These are phyloP conservation scores for Epizoanthus stellaris DNA, from an alignment of 92 coral and sea anemone genomes.

Conservation along the genomic window DNA sequence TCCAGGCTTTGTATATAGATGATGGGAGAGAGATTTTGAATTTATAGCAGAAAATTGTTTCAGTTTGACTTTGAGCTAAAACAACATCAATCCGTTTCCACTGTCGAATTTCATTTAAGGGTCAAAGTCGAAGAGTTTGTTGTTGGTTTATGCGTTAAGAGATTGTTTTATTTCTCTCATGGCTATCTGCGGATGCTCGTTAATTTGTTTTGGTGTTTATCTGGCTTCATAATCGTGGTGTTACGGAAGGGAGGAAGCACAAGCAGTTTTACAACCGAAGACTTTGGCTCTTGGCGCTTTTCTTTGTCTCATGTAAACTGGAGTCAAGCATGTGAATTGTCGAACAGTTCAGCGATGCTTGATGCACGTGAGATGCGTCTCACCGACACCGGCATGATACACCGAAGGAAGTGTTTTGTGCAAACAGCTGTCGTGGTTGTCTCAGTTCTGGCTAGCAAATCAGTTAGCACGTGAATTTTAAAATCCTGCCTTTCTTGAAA, in stretches of 20 bases:
- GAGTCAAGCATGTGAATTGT: background rate
- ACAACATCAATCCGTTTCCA: background rate
- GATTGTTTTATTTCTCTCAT: conserved; percentile 41
- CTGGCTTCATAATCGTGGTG: conserved; percentile 33
- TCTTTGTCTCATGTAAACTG: conserved; percentile 1
- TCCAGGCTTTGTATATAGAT: conserved; percentile 25
- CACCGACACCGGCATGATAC: conserved; percentile 13
- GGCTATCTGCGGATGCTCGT: conserved; percentile 37
- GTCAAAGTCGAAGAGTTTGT: background rate
- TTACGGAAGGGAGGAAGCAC: conserved; percentile 37
- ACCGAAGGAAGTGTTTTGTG: conserved; percentile 39
- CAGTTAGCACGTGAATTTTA: conserved; percentile 21
- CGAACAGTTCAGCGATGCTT: conserved; percentile 18
- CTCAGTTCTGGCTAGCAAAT: conserved; percentile 22
- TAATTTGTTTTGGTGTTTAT: conserved; percentile 43
- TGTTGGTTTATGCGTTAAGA: conserved; percentile 5
- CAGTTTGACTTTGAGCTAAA: background rate
- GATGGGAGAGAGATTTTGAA: conserved; percentile 24
- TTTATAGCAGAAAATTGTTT: background rate
- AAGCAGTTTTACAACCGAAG: conserved; percentile 19
- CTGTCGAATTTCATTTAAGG: background rate
- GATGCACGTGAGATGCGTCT: background rate
- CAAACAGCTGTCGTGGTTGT: conserved; percentile 47
- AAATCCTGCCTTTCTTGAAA: conserved; percentile 3
- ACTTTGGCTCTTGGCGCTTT: conserved; percentile 2